These are phyloP conservation scores for Macrophya alboannulata DNA, from an alignment of 2,888 invertebrate species.

Conservation along the genomic window DNA sequence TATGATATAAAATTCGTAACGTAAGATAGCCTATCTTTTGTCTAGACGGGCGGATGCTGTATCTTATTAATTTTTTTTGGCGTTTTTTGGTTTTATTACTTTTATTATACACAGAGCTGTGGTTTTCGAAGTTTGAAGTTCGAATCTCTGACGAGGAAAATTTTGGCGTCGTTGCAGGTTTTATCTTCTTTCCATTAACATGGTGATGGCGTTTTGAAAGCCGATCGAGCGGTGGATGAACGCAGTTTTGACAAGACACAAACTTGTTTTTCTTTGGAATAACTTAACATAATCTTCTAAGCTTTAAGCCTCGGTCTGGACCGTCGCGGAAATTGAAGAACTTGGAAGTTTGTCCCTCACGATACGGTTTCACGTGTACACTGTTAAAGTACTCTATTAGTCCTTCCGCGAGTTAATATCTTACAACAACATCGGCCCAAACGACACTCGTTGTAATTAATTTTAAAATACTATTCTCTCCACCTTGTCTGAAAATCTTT, in stretches of 20 bases:
- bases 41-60: neutral
- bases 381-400: slow-evolving; percentile 4
- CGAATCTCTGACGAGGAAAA: neutral
- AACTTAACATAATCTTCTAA: slow-evolving; percentile 66
- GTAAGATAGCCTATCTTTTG: neutral
- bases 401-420: neutral
- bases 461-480: neutral
- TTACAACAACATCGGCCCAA: slow-evolving; percentile 6
- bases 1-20: neutral
- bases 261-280: slow-evolving; percentile 66
- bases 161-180: neutral
- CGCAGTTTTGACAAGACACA: slow-evolving; percentile 58
- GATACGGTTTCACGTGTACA: slow-evolving; percentile 32
- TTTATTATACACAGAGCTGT: neutral
- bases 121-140: slow-evolving; percentile 15
- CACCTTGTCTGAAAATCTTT: neutral
- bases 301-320: slow-evolving; percentile 28
- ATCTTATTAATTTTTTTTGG: neutral
- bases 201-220: slow-evolving; percentile 50
- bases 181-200: slow-evolving; percentile 37
- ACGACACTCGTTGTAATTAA: slow-evolving; percentile 20
- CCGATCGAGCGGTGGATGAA: slow-evolving; percentile 43
- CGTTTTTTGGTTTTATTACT: neutral
- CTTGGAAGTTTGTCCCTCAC: slow-evolving; percentile 34
- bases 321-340: slow-evolving; percentile 44